Percentiles rank a stretch among this genome's conserved stretches.
Evolutionary conservation across 1,140 invertebrate species (phyloP).

Genomic region (Ceratitis capitata): DNA sequence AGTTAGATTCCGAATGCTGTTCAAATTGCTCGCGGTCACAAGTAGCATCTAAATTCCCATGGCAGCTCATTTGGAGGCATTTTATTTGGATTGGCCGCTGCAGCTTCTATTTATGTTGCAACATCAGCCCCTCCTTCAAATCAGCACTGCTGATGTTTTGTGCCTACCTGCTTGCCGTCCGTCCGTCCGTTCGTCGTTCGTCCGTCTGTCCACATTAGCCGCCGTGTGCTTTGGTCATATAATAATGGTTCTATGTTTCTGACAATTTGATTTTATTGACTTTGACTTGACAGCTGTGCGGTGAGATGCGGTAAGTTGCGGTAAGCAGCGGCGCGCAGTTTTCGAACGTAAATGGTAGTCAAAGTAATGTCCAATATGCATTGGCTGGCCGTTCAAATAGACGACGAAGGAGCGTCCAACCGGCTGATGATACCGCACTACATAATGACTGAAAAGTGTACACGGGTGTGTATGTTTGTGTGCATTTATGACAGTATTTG

Average conservation of each 20-base stretch:
- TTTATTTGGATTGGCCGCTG: background rate
- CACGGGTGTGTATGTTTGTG: too few relatives aligned
- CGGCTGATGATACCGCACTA: background rate
- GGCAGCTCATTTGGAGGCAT: conserved; percentile 1
- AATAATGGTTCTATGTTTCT: background rate
- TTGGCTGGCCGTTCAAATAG: background rate
- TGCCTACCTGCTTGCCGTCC: too few relatives aligned
- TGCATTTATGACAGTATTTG: background rate
- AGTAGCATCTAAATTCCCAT: background rate
- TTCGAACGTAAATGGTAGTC: conserved; percentile 7
- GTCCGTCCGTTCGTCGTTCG: too few relatives aligned
- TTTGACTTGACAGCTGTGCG: conserved; percentile 15
- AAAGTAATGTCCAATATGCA: background rate
- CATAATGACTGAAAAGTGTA: background rate
- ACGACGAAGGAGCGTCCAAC: background rate
- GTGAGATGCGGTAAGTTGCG: too few relatives aligned
- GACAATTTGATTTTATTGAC: conserved; percentile 32
- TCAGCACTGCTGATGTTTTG: background rate
- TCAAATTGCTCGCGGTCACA: background rate
- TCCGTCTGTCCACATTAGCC: too few relatives aligned
- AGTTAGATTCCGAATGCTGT: background rate
- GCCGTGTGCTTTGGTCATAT: background rate
- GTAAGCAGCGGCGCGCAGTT: background rate
- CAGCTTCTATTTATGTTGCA: background rate
- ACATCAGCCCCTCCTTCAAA: background rate